These are phyloP conservation scores for Thymelicus acteon DNA, from an alignment of 2,888 invertebrate species.

Conservation along the genomic window DNA sequence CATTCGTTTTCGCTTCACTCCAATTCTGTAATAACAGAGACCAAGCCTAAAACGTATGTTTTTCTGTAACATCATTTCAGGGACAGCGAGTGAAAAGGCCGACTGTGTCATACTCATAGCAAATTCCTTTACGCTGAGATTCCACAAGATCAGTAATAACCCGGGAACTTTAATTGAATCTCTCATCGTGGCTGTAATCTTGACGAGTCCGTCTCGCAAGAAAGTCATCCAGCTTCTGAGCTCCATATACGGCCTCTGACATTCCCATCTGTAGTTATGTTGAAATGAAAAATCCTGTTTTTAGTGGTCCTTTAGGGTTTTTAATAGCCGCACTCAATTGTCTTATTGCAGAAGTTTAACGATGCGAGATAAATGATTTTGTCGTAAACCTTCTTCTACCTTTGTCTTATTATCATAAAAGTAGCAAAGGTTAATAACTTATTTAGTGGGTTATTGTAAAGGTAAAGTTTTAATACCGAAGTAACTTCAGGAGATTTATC, in stretches of 20 bases:
- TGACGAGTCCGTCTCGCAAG: conserved; percentile 28
- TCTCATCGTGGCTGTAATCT: conserved; percentile 31
- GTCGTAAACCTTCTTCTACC: background rate
- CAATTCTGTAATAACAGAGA: too few species aligned
- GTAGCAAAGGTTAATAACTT: background rate
- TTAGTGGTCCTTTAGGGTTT: conserved; percentile 17
- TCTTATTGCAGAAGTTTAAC: conserved; percentile 13
- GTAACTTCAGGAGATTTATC: too few species aligned
- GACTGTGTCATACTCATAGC: background rate
- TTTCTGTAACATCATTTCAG: background rate
- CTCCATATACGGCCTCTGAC: conserved; percentile 31
- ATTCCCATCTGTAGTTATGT: conserved; percentile 32
- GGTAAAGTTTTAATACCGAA: too few species aligned
- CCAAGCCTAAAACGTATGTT: background rate
- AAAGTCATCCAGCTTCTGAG: conserved; percentile 13
- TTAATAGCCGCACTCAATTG: conserved; percentile 8
- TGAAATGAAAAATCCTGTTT: conserved; percentile 33
- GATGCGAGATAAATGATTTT: background rate
- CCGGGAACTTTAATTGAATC: conserved; percentile 37
- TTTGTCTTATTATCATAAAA: background rate
- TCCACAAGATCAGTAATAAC: conserved; percentile 30
- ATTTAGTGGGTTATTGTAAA: too few species aligned
- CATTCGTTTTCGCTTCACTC: background rate
- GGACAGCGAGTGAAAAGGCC: background rate
- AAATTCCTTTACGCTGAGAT: background rate